Evolutionary conservation across 2,797 vertebrate genomes (phyloP), one percentile per base, ranked within the genome.

Genomic region (Eospalax fontanierii): DNA sequence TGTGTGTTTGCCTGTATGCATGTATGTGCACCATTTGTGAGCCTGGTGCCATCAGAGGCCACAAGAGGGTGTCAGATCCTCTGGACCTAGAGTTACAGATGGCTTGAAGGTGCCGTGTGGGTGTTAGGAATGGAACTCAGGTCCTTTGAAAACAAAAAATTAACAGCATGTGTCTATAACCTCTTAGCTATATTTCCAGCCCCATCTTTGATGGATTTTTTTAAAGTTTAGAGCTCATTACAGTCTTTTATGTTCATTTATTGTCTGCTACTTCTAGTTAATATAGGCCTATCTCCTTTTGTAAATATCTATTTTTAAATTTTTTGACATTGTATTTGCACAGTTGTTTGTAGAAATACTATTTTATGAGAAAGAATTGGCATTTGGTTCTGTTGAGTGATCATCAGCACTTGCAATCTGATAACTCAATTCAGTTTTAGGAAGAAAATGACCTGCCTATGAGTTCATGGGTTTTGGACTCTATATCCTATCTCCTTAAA

Each of bases 351-450:
- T n/a, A 78, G 50, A 88, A 89, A 91, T 21, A 81, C 63, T 88
- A 50, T 75, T 57, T 35, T 2, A 71, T 91, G 11, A 54, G 57
- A 46, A 88, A 57, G 18, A 4, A 65, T 40, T 88, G 79, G 28
- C 18, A 68, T 84, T 83, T 95, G 16, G 71, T 94, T 93, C 35
- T 82, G 50, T 22, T 50, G 15, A 15, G 24, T 89, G 22, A 26
- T 26, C 81, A 30, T 65, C 43, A 35, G 30, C 54, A 85, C n/a
- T 88, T 93, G 54, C 33, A 82, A 66, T 66, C 73, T 82, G 63
- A 94, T 21, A 65, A 38, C 19, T 76, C 61, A 71, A 75, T 59
- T 46, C 6, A 90, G 59, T 88, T 92, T 80, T 76, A 94, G 61
- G 46, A 94, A 90, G 63, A 30, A 92, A 15, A 70, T 92, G 50